Evolutionary conservation across 2,113 vertebrate species (phyloP).

Genomic region (Tychaedon coryphoeus): DNA sequence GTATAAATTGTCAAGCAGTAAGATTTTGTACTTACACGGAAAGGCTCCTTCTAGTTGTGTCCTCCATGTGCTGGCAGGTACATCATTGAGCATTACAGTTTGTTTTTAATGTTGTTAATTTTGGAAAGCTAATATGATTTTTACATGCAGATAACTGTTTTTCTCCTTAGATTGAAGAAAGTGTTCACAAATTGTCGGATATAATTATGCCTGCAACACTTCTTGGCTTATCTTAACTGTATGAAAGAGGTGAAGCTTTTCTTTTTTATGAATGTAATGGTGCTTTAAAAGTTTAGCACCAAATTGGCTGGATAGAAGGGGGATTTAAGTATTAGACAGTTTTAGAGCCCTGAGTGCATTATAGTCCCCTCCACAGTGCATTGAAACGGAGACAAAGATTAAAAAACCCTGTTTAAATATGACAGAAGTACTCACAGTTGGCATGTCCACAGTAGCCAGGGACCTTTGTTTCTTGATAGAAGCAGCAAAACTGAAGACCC

Average conservation of each 20-base stretch:
- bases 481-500: not conserved
- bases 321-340: not conserved
- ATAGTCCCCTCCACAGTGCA: not conserved
- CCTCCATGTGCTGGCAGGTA: constrained; percentile 79
- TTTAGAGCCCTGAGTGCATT: not conserved
- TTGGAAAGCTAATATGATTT: not conserved
- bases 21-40: constrained; percentile 78
- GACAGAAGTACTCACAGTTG: not conserved
- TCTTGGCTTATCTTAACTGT: not conserved
- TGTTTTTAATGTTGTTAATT: not conserved
- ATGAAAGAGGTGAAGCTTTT: not conserved
- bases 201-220: not conserved
- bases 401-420: not conserved
- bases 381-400: not conserved
- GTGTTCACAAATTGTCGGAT: not conserved
- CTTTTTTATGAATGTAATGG: not conserved
- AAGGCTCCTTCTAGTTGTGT: constrained; percentile 76
- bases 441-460: not conserved
- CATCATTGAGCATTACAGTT: not conserved
- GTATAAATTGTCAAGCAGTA: constrained; percentile 65
- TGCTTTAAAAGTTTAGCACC: not conserved
- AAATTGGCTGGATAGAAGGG: not conserved
- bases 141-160: not conserved
- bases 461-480: not conserved
- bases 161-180: not conserved